A percentile compares a stretch with the other conserved stretches of the same genome.
These are phyloP conservation scores for Exephanes ischioxanthus DNA, from an alignment of 2,888 invertebrate species.

Conservation along the genomic window DNA sequence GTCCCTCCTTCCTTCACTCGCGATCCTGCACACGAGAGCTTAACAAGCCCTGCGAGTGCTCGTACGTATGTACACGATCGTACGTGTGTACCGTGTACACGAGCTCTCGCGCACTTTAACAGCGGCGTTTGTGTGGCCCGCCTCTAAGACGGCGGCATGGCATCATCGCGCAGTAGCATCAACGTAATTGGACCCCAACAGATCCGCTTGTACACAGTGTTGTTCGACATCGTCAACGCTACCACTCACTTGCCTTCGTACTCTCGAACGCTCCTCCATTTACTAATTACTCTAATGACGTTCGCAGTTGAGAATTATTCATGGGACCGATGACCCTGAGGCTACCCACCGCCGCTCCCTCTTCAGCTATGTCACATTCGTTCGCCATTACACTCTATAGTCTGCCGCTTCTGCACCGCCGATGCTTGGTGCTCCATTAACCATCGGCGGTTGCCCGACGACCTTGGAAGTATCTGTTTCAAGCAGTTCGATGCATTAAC, in stretches of 20 bases:
- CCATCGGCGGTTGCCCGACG: conserved; percentile 49
- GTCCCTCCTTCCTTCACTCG: conserved; percentile 11
- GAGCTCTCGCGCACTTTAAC: conserved; percentile 22
- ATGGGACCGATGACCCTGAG: conserved; percentile 69
- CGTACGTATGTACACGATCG: conserved; percentile 49
- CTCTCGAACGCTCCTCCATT: conserved; percentile 70
- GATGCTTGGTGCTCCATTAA: conserved; percentile 54
- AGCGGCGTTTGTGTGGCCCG: conserved; percentile 53
- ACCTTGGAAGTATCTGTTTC: conserved; percentile 57
- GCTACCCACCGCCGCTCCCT: conserved; percentile 16
- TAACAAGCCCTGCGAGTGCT: conserved; percentile 27
- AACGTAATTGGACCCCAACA: conserved; percentile 71
- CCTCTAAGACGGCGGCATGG: conserved; percentile 65
- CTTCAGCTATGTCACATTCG: conserved; percentile 39
- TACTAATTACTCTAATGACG: conserved; percentile 76
- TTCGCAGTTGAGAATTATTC: conserved; percentile 73
- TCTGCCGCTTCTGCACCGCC: conserved; percentile 39
- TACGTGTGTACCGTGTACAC: conserved; percentile 40
- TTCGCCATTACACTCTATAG: conserved; percentile 37
- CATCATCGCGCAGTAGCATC: conserved; percentile 66
- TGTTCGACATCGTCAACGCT: conserved; percentile 49
- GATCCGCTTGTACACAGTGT: conserved; percentile 59
- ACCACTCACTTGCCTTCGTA: conserved; percentile 12
- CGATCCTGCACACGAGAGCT: conserved; percentile 9
- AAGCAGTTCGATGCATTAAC: conserved; percentile 47